A percentile compares a stretch with the other conserved stretches of the same genome.
Evolutionary conservation across 2,113 vertebrate species (phyloP).

Genomic region (Daubentonia madagascariensis): DNA sequence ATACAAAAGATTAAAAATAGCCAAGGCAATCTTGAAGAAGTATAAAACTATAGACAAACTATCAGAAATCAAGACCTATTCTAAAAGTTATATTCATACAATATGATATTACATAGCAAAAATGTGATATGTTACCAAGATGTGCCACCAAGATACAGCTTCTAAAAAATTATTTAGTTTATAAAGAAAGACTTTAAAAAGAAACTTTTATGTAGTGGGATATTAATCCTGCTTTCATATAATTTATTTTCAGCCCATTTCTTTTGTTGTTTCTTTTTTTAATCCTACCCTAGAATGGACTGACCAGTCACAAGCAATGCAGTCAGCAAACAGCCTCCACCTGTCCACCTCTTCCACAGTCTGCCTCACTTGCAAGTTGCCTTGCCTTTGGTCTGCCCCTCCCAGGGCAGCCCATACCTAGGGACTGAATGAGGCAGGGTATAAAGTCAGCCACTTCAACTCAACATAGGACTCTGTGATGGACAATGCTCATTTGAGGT

Average conservation of each 20-base stretch:
- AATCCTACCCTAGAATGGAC: neutral
- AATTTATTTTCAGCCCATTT: neutral
- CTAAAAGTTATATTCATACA: neutral
- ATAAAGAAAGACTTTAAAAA: neutral
- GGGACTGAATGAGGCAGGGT: fast-evolving
- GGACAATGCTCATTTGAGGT: neutral
- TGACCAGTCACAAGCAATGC: neutral
- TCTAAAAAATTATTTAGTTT: neutral
- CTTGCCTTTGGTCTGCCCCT: neutral
- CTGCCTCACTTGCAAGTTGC: fast-evolving
- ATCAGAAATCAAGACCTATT: neutral
- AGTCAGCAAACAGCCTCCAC: neutral
- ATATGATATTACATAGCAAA: neutral
- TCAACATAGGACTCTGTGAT: neutral
- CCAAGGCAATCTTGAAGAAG: neutral
- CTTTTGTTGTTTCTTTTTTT: neutral
- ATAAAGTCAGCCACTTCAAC: neutral
- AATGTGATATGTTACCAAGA: neutral
- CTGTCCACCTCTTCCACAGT: neutral
- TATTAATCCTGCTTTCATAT: neutral
- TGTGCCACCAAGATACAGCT: neutral
- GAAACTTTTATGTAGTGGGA: neutral
- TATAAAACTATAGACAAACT: neutral
- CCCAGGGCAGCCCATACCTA: neutral
- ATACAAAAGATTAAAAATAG: neutral